Conservation (phyloP, 2,888 invertebrate genomes). For the Lycaena phlaeas region DNA sequence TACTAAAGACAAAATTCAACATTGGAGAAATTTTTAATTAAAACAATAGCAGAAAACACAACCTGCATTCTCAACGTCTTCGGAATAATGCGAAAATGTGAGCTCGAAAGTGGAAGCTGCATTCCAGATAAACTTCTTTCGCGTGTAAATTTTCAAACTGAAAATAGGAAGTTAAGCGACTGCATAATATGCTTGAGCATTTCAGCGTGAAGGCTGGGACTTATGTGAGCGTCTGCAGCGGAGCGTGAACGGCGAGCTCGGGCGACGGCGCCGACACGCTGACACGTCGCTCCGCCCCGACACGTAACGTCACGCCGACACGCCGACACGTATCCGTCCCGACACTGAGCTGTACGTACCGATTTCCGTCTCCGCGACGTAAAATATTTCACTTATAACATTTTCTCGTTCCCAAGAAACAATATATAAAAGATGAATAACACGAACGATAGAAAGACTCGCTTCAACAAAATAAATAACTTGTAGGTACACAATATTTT, state of each 20-base stretch:
- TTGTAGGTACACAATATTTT: no score
- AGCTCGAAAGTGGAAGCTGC: not conserved
- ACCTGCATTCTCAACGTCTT: not conserved
- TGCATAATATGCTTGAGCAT: constrained; percentile 4
- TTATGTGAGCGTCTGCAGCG: not conserved
- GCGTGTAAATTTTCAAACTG: constrained; percentile 3
- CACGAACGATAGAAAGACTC: no score
- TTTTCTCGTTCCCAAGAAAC: constrained; percentile 1
- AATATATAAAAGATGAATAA: no score
- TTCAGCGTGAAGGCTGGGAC: not conserved
- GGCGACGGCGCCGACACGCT: constrained; percentile 3
- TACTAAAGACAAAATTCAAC: no score
- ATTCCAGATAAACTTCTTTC: constrained; percentile 7
- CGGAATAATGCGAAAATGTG: not conserved
- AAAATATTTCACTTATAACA: not conserved
- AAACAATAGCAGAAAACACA: no score
- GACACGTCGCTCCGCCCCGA: not conserved
- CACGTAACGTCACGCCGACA: not conserved
- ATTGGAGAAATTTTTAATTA: no score
- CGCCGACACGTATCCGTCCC: constrained; percentile 2
- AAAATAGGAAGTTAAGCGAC: constrained; percentile 3
- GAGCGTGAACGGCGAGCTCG: constrained; percentile 1
- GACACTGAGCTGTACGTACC: not conserved
- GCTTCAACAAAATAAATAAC: no score
- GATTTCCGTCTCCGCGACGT: constrained; percentile 3